phyloP scores from a whole-genome alignment of 2,888 invertebrate genomes.

The Lamellibrachia satsuma region DNA sequence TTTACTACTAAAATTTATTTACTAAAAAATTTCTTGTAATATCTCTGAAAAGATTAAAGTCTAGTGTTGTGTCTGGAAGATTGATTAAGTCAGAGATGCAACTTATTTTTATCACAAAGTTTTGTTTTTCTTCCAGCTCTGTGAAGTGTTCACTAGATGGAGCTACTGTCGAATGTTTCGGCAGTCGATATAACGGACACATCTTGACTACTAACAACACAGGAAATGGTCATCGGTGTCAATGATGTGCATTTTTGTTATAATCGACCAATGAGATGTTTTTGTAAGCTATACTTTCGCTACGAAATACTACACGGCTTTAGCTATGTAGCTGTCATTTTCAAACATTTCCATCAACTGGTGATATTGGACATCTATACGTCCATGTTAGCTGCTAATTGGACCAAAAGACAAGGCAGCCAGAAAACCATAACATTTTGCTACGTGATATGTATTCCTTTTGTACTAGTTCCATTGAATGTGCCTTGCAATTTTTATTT shows the following conservation, averaged over 20 bases:
- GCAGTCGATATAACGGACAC: not conserved
- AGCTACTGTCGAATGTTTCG: not conserved
- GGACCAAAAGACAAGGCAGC: not conserved
- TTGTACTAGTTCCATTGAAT: not conserved
- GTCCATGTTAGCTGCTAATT: not conserved
- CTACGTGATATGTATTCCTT: not conserved
- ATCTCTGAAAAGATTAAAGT: not conserved
- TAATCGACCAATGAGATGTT: not conserved
- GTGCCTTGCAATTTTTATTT: not conserved
- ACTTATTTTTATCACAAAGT: not conserved
- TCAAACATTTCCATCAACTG: not conserved
- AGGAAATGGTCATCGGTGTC: not conserved
- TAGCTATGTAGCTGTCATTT: not conserved
- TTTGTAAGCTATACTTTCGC: not conserved
- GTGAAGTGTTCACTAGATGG: not conserved
- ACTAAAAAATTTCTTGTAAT: not conserved
- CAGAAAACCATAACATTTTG: not conserved
- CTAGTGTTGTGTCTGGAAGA: not conserved
- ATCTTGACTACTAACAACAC: not conserved
- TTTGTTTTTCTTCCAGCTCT: not conserved
- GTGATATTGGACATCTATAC: not conserved
- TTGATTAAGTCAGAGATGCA: not conserved
- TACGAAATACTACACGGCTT: not conserved
- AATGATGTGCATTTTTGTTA: not conserved
- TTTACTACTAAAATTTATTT: too few relatives aligned